Evolutionary conservation across 2,797 vertebrate species (phyloP).

Genomic region (Borostomias antarcticus): DNA sequence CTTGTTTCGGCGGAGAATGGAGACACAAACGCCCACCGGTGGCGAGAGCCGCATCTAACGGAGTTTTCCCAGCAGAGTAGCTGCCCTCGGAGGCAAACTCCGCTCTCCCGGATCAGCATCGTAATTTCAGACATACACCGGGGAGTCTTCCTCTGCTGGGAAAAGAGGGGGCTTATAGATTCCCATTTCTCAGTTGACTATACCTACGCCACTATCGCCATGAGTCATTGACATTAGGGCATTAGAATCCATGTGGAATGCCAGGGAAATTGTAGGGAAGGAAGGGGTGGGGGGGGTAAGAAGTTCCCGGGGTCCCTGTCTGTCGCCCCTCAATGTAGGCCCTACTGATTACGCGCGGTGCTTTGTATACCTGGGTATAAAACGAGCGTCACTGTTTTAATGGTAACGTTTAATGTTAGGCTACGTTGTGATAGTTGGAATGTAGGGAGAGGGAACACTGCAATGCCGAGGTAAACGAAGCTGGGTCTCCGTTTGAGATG

Average conservation of each 20-base stretch:
- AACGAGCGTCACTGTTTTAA: neutral
- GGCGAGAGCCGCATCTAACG: constrained; percentile 43
- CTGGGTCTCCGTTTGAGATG: neutral
- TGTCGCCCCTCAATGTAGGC: neutral
- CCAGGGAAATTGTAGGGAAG: neutral
- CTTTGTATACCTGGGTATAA: neutral
- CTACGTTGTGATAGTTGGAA: neutral
- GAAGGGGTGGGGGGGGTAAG: neutral
- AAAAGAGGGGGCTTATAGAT: neutral
- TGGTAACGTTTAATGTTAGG: too few relatives aligned
- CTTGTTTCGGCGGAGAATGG: constrained; percentile 15
- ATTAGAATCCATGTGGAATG: neutral
- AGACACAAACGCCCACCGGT: constrained; percentile 35
- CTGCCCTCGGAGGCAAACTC: constrained; percentile 55
- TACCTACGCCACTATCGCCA: neutral
- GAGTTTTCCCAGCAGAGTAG: constrained; percentile 56
- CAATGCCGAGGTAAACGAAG: constrained; percentile 14
- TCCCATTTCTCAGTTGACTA: constrained; percentile 51
- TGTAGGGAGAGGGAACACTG: constrained; percentile 11
- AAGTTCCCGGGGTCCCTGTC: constrained; percentile 19
- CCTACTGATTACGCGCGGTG: neutral
- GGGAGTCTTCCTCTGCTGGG: constrained; percentile 54
- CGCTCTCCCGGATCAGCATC: constrained; percentile 55
- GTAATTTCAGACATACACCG: constrained; percentile 61
- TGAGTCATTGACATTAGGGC: neutral